A percentile compares a stretch with the other conserved stretches of the same genome.
Evolutionary conservation across 1,140 invertebrate species (phyloP).

Genomic region (Euwallacea fornicatus): DNA sequence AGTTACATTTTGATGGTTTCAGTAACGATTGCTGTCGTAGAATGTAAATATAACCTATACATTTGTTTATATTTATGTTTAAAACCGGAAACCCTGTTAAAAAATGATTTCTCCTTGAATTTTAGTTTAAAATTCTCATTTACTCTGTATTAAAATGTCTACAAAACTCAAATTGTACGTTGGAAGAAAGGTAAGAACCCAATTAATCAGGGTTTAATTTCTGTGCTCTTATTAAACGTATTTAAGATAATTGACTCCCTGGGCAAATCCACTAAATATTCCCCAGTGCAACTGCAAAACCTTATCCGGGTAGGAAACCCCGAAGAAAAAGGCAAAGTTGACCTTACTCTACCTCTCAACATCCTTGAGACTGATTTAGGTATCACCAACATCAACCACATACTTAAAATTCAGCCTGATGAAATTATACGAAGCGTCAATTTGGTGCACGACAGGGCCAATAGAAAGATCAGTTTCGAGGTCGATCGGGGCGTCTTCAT

Average conservation of each 20-base stretch:
- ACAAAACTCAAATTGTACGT: constrained; percentile 51
- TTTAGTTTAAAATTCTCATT: background rate
- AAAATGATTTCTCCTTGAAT: background rate
- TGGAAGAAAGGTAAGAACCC: constrained; percentile 47
- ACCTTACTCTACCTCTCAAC: constrained; percentile 47
- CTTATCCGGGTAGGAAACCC: constrained; percentile 45
- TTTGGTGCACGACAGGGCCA: constrained; percentile 42
- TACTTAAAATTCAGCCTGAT: constrained; percentile 52
- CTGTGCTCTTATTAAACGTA: background rate
- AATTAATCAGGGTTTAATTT: background rate
- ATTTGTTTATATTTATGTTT: background rate
- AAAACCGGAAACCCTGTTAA: background rate
- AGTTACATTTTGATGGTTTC: too few species aligned
- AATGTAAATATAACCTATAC: too few species aligned
- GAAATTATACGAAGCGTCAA: constrained; percentile 50
- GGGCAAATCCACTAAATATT: constrained; percentile 41
- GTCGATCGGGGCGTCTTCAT: constrained; percentile 51
- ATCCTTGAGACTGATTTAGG: constrained; percentile 48
- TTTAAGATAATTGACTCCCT: constrained; percentile 45
- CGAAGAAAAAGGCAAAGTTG: constrained; percentile 41
- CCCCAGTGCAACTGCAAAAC: constrained; percentile 44
- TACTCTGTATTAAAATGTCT: constrained; percentile 40
- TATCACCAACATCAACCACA: constrained; percentile 47
- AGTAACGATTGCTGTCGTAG: too few species aligned
- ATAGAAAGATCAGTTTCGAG: constrained; percentile 50